phyloP scores from a whole-genome alignment of 2,888 invertebrate species.

The Pseudeuparius sepicola region DNA sequence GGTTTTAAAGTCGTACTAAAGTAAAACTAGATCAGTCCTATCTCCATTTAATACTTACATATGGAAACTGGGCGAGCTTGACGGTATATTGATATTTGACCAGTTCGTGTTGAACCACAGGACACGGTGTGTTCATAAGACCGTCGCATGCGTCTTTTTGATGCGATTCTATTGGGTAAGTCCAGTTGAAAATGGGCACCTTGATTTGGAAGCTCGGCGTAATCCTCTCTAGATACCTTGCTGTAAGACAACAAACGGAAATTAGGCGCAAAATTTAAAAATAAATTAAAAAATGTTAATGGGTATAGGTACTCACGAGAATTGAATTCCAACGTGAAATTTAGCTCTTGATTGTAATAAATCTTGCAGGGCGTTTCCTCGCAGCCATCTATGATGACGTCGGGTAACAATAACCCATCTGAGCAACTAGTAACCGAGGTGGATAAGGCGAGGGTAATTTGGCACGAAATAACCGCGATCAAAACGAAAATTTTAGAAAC shows the following conservation, averaged over 20 bases:
- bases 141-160: conserved; percentile 19
- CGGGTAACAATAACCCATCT: conserved; percentile 4
- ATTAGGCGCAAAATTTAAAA: conserved; percentile 1
- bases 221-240: conserved; percentile 18
- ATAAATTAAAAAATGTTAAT: conserved; percentile 3
- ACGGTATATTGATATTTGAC: conserved; percentile 13
- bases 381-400: conserved; percentile 9
- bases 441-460: too few species aligned
- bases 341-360: conserved; percentile 1
- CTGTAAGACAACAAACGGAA: conserved; percentile 11
- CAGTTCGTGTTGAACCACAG: conserved; percentile 17
- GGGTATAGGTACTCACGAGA: conserved; percentile 11
- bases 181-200: background rate
- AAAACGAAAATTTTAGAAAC: too few species aligned
- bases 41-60: too few species aligned
- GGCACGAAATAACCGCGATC: too few species aligned
- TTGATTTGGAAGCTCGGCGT: conserved; percentile 12
- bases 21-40: too few species aligned
- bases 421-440: too few species aligned
- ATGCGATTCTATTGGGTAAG: background rate
- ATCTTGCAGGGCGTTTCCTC: too few species aligned
- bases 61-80: conserved; percentile 3
- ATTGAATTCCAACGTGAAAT: conserved; percentile 12
- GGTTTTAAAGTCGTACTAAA: too few species aligned
- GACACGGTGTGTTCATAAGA: conserved; percentile 20